phyloP scores from a whole-genome alignment of 1,140 invertebrate genomes.

The Chelonus insularis region DNA sequence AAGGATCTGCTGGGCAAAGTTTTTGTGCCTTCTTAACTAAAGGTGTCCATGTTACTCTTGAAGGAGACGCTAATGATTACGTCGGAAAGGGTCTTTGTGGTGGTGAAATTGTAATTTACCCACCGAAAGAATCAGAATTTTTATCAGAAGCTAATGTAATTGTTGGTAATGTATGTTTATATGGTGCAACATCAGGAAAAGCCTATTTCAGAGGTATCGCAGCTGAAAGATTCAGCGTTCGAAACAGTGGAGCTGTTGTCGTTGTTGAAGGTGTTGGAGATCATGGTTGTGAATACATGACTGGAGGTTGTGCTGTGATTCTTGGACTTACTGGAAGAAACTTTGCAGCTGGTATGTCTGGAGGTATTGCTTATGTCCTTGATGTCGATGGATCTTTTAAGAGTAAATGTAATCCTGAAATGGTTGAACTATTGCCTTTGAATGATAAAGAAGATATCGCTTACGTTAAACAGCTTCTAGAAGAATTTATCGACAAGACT shows the following conservation, averaged over 20 bases:
- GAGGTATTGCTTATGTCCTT: conserved; percentile 95
- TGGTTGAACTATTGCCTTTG: conserved; percentile 84
- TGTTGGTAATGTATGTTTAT: conserved; percentile 97
- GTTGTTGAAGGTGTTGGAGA: conserved; percentile 95
- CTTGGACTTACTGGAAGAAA: conserved; percentile 94
- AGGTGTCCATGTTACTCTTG: conserved; percentile 87
- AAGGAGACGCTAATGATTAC: conserved; percentile 99
- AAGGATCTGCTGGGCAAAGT: conserved; percentile 97
- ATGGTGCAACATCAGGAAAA: conserved; percentile 93
- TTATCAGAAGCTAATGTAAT: conserved; percentile 95
- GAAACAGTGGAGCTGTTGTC: conserved; percentile 94
- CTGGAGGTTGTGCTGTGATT: conserved; percentile 88
- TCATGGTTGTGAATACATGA: conserved; percentile 99
- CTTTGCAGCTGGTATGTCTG: conserved; percentile 98
- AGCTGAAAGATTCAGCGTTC: conserved; percentile 96
- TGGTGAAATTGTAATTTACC: conserved; percentile 92
- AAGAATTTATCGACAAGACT: conserved; percentile 89
- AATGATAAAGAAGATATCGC: conserved; percentile 79
- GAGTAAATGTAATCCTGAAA: conserved; percentile 87
- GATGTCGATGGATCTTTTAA: conserved; percentile 85
- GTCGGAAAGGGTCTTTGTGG: conserved; percentile 93
- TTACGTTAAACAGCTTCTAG: conserved; percentile 77
- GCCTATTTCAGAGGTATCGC: conserved; percentile 96
- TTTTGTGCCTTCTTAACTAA: conserved; percentile 97
- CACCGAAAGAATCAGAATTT: conserved; percentile 81